Evolutionary conservation across 2,113 vertebrate species (phyloP).

Genomic region (Neotoma lepida): DNA sequence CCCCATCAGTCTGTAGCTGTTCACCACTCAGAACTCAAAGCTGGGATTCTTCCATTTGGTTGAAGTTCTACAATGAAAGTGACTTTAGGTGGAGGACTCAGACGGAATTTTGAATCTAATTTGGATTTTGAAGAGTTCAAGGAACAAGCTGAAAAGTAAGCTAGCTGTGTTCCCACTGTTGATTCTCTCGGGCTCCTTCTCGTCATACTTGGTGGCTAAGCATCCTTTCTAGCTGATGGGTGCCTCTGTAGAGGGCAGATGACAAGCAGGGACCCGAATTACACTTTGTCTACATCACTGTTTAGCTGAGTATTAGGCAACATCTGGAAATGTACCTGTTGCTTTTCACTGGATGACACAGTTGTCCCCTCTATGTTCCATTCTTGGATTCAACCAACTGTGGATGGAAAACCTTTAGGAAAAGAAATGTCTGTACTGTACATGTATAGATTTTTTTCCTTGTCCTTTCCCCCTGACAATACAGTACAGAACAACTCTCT

Average conservation of each 20-base stretch:
- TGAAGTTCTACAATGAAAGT: not conserved
- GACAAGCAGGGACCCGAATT: rapidly evolving
- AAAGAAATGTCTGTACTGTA: not conserved
- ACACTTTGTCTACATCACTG: rapidly evolving
- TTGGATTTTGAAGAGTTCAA: not conserved
- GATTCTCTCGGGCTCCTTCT: rapidly evolving
- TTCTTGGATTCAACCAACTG: not conserved
- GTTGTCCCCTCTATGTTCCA: not conserved
- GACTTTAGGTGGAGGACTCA: not conserved
- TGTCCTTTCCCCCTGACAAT: not conserved
- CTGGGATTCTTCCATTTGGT: not conserved
- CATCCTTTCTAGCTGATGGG: no score
- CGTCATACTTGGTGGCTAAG: not conserved
- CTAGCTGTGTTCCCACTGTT: not conserved
- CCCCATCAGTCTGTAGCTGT: rapidly evolving
- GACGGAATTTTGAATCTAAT: not conserved
- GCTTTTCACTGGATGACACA: not conserved
- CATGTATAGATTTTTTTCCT: not conserved
- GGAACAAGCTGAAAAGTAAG: not conserved
- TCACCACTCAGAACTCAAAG: not conserved
- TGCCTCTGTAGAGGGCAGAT: rapidly evolving
- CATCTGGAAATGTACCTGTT: not conserved
- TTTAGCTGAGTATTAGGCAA: rapidly evolving
- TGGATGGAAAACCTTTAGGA: not conserved
- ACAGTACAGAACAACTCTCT: not conserved